Evolutionary conservation across 2,888 invertebrate species (phyloP).

Genomic region (Dicranocentrus wangi): DNA sequence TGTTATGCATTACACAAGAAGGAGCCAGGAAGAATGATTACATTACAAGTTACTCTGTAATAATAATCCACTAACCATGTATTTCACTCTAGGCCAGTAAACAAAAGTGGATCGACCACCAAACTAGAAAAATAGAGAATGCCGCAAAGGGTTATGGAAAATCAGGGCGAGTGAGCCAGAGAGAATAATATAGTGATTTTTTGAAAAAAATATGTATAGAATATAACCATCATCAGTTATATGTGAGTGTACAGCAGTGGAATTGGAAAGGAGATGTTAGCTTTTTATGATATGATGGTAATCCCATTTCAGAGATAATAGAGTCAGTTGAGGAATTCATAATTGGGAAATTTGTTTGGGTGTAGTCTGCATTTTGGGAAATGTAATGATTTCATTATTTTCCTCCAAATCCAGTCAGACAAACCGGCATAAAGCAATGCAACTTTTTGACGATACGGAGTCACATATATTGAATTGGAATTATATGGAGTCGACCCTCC

Average conservation of each 20-base stretch:
- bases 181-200: background rate
- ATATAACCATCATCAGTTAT: no score
- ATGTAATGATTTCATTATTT: constrained; percentile 40
- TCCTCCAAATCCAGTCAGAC: background rate
- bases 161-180: background rate
- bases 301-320: constrained; percentile 17
- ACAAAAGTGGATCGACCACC: constrained; percentile 56
- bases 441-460: background rate
- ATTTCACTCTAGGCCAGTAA: constrained; percentile 46
- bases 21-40: constrained; percentile 24
- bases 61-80: constrained; percentile 16
- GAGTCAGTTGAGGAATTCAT: constrained; percentile 37
- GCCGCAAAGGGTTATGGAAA: background rate
- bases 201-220: no score
- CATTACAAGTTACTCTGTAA: background rate
- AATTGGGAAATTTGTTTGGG: constrained; percentile 54
- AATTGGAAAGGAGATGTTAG: constrained; percentile 39
- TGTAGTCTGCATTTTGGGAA: constrained; percentile 35
- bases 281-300: constrained; percentile 53
- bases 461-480: no score
- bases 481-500: no score
- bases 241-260: no score
- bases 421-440: background rate
- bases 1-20: constrained; percentile 21
- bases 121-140: constrained; percentile 20